Evolutionary conservation across 1,140 invertebrate genomes (phyloP), one percentile per base, ranked within the genome.

Genomic region (Lepidurus packardi): DNA sequence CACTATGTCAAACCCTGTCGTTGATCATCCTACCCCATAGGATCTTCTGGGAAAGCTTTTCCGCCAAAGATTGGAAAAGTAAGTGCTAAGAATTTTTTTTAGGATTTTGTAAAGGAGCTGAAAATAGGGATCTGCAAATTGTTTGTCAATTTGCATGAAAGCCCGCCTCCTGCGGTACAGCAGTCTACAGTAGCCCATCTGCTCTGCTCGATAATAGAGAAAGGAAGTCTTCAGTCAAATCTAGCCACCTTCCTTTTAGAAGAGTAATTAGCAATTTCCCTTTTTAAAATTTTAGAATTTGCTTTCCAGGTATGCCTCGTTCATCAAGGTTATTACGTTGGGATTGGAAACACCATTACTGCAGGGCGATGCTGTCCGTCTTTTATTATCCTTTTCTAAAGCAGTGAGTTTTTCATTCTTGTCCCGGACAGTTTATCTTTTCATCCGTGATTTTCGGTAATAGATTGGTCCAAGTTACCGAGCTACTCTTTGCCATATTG

Each of bases 61-160:
- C 53, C 21, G n/a, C 53, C 13, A 65, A 65, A 65, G 53, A 65
- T 65, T 65, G 53, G 53, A 65, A 65, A 65, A 13, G 53, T 65
- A 9, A 65, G 13, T 21, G 16, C 1, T 65, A n/a, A n/a, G 53
- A n/a, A 11, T 7, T 65, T 3, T 65, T 65, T 10, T n/a, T 0
- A 7, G 1, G 0, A 65, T 21, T 13, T 9, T 1, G 21, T 65
- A 65, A 2, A n/a, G 21, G 21, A 21, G 10, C 21, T 16, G 16
- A 65, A 7, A 2, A 65, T 65, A 65, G 53, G 53, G 21, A n/a
- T 65, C 16, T 65, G 53, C 21, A n/a, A n/a, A 21, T 21, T 65
- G 53, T 9, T 65, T 65, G 16, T 65, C 6, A 65, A 65, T 7
- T 1, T 65, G 53, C 10, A n/a, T 21, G 16, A 16, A 16, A 65